Conservation (phyloP, 2,113 vertebrate species). For the Equus przewalskii region DNA sequence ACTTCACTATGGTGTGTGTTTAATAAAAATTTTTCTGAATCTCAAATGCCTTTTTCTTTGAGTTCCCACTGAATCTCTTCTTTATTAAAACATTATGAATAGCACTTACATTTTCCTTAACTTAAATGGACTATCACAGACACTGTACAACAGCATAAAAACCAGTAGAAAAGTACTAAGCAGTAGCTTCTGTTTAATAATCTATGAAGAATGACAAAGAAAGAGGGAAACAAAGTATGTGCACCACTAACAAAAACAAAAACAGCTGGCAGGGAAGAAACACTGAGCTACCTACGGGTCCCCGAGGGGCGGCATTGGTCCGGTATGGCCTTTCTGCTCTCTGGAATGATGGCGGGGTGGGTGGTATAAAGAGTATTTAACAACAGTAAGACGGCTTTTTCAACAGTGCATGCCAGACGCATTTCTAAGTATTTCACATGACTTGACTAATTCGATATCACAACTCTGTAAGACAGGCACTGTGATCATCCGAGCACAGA, state of each 20-base stretch:
- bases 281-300: not conserved
- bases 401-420: not conserved
- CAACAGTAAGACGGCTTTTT: not conserved
- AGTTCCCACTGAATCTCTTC: not conserved
- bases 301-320: not conserved
- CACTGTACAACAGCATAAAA: not conserved
- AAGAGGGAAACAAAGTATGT: not conserved
- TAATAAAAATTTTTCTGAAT: not conserved
- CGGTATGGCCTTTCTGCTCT: not conserved
- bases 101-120: not conserved
- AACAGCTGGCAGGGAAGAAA: not conserved
- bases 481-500: not conserved
- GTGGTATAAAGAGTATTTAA: not conserved
- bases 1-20: not conserved
- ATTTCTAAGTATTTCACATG: not conserved
- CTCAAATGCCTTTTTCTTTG: not conserved
- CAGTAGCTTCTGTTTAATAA: not conserved
- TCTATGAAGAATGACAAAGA: not conserved
- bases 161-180: not conserved
- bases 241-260: not conserved
- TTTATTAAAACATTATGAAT: not conserved
- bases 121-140: not conserved
- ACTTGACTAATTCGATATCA: not conserved
- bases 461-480: not conserved
- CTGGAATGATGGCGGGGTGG: not conserved